Percentiles rank a stretch among this genome's conserved stretches.
Evolutionary conservation across 2,797 vertebrate species (phyloP).

Genomic region (Intellagama lesueurii): DNA sequence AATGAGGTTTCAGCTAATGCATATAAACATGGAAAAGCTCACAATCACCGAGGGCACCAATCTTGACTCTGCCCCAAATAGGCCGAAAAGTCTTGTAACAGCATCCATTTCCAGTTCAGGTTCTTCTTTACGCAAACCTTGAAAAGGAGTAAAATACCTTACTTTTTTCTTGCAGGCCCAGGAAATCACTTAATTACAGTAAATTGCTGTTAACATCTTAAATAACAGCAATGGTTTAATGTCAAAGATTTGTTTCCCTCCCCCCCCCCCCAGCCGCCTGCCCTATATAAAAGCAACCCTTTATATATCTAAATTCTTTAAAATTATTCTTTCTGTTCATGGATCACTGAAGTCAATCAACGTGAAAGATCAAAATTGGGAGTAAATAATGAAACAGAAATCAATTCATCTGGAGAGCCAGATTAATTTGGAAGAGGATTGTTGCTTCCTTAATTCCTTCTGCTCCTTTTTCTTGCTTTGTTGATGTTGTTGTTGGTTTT

Average conservation of each 20-base stretch:
- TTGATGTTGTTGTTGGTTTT: constrained; percentile 23
- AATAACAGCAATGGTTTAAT: constrained; percentile 39
- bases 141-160: constrained; percentile 14
- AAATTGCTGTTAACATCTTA: constrained; percentile 36
- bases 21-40: neutral
- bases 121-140: neutral
- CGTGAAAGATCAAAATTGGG: constrained; percentile 51
- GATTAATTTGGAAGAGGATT: constrained; percentile 48
- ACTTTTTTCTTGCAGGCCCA: constrained; percentile 15
- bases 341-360: constrained; percentile 46
- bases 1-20: no score
- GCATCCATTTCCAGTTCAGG: neutral
- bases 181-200: constrained; percentile 37
- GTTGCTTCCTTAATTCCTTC: constrained; percentile 59
- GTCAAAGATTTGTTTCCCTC: neutral
- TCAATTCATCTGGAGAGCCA: constrained; percentile 52
- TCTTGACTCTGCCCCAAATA: neutral
- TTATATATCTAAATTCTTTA: neutral
- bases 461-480: constrained; percentile 53
- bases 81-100: neutral
- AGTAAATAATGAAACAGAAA: constrained; percentile 61
- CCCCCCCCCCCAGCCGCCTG: neutral
- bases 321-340: constrained; percentile 39
- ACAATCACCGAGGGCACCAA: neutral
- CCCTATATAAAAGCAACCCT: neutral